Conservation (phyloP, 2,888 invertebrate species). For the Catocala sponsa region DNA sequence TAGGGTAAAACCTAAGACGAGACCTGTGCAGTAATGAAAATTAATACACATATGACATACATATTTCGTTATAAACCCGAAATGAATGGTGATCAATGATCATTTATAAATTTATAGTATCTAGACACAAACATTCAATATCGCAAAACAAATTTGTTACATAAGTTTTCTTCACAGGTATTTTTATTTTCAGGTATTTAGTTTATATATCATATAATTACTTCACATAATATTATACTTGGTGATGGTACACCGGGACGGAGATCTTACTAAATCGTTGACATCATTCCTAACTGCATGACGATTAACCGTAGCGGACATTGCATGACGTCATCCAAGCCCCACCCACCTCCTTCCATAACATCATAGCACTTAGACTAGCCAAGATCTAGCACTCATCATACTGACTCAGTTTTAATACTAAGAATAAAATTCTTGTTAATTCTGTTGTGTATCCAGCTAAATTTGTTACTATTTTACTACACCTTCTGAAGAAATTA, state of each 20-base stretch:
- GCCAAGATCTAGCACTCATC: slow-evolving; percentile 23
- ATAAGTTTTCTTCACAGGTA: background rate
- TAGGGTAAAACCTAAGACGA: no score
- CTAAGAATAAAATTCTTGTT: background rate
- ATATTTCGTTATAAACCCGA: no score
- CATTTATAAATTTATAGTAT: no score
- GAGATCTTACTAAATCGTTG: slow-evolving; percentile 77
- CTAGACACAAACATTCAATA: no score
- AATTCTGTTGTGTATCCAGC: no score
- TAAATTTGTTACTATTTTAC: no score
- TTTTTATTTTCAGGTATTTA: background rate
- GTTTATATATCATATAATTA: background rate
- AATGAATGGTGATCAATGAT: no score
- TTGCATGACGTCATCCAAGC: slow-evolving; percentile 79
- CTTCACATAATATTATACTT: slow-evolving; percentile 1
- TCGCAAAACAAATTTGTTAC: background rate
- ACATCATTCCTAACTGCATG: slow-evolving; percentile 73
- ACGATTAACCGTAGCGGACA: slow-evolving; percentile 66
- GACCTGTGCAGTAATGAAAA: no score
- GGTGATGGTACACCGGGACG: slow-evolving; percentile 35
- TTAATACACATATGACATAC: no score
- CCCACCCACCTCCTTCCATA: slow-evolving; percentile 81
- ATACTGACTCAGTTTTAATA: slow-evolving; percentile 16
- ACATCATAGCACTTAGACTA: slow-evolving; percentile 52
- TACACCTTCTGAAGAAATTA: no score